Evolutionary conservation across 2,797 vertebrate genomes (phyloP).

Genomic region (Galaxias olidus): DNA sequence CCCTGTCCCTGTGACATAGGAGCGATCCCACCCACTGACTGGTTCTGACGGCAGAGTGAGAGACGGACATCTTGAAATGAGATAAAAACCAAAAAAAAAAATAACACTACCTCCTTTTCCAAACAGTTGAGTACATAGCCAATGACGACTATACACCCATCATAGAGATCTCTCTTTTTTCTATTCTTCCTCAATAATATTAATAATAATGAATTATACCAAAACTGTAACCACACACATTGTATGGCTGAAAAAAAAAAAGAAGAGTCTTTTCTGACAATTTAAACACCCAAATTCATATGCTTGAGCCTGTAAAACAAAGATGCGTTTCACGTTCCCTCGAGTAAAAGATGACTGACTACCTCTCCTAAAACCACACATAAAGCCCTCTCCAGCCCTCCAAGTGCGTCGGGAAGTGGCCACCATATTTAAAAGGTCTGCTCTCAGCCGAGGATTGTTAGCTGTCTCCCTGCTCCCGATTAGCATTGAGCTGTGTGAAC

Average conservation of each 20-base stretch:
- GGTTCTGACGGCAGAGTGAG: constrained; percentile 65
- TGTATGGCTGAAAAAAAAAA: constrained; percentile 50
- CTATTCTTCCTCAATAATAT: constrained; percentile 54
- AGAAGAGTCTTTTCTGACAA: constrained; percentile 46
- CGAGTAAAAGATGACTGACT: constrained; percentile 73
- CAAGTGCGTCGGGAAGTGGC: constrained; percentile 63
- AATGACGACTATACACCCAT: constrained; percentile 64
- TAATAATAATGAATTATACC: constrained; percentile 63
- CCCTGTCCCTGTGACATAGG: constrained; percentile 51
- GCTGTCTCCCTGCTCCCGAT: constrained; percentile 63
- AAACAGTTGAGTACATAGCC: constrained; percentile 71
- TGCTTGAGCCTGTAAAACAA: constrained; percentile 65
- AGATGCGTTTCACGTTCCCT: constrained; percentile 63
- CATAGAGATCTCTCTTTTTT: constrained; percentile 38
- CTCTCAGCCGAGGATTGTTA: constrained; percentile 62
- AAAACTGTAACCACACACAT: constrained; percentile 66
- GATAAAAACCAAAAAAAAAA: constrained; percentile 76
- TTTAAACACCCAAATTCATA: constrained; percentile 64
- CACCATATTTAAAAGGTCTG: constrained; percentile 63
- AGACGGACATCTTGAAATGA: constrained; percentile 69
- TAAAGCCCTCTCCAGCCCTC: constrained; percentile 65
- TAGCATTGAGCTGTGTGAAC: constrained; percentile 66
- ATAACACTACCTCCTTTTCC: constrained; percentile 83
- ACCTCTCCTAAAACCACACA: constrained; percentile 75
- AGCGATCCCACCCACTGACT: constrained; percentile 38